Evolutionary conservation across 2,888 invertebrate species (phyloP).

Genomic region (Lochmaea capreae): DNA sequence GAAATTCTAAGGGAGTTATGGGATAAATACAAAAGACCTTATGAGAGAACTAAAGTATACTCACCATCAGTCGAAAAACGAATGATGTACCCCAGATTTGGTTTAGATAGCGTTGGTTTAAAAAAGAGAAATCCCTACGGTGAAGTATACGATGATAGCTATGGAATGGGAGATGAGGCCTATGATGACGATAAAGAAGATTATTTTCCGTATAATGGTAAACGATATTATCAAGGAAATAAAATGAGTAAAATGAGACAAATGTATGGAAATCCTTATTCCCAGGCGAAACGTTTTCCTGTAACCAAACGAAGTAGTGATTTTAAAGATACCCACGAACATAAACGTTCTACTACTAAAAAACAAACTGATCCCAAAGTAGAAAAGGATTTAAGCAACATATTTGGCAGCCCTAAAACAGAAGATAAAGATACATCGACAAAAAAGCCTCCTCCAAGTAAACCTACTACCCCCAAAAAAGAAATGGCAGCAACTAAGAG

Average conservation of each 20-base stretch:
- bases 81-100: conserved; percentile 58
- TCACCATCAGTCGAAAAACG: conserved; percentile 56
- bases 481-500: conserved; percentile 35
- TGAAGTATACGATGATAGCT: conserved; percentile 35
- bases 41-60: conserved; percentile 47
- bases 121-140: conserved; percentile 55
- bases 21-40: conserved; percentile 65
- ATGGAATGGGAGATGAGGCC: conserved; percentile 42
- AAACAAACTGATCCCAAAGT: conserved; percentile 75
- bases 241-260: conserved; percentile 41
- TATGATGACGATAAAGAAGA: conserved; percentile 48
- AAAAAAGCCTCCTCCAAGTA: conserved; percentile 37
- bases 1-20: conserved; percentile 70
- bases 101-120: conserved; percentile 58
- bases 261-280: conserved; percentile 42
- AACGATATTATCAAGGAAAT: conserved; percentile 46
- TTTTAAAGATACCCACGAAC: conserved; percentile 49
- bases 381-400: conserved; percentile 75
- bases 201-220: conserved; percentile 44
- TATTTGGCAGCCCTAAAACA: conserved; percentile 68
- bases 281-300: conserved; percentile 71
- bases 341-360: conserved; percentile 57
- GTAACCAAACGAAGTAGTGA: conserved; percentile 74
- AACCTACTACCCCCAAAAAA: conserved; percentile 43
- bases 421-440: conserved; percentile 28